Evolutionary conservation across 2,797 vertebrate species (phyloP), one percentile per base, ranked within the genome.

Genomic region (Tapera naevia): DNA sequence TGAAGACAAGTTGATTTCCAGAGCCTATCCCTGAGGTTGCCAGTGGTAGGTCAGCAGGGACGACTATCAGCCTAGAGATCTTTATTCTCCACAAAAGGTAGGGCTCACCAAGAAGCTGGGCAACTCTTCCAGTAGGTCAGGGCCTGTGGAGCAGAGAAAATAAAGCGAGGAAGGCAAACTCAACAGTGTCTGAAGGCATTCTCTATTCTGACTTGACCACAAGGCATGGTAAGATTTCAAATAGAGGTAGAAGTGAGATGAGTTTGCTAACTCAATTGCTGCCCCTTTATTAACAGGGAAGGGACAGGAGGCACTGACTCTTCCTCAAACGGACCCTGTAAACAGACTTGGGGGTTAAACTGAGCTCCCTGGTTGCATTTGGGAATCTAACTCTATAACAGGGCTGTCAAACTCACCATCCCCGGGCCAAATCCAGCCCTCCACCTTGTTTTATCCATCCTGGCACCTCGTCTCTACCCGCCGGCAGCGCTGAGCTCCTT

Each of bases 81-180:
- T 92, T 89, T 83, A 33, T 76, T 85, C 56, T 74, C 61, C 89
- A 25, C 30, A 35, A 76, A 91, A 89, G 48, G 35, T 14, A 76
- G 51, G 43, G 69, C 67, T 92, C 94, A 84, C 71, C 76, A 64
- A 51, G 85, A 65, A 54, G 50, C 25, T 22, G 14, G 39, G 46
- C 27, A 86, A 43, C 33, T 84, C 83, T 46, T 96, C 65, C 43
- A 71, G 27, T 6, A 5, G 2, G 87, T 58, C 80, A 86, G 62
- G 51, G 58, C 86, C 93, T 91, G 80, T 22, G 51, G 48, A 72
- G 16, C 62, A 90, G 30, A 87, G 51, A 81, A 86, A 94, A 93
- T 10, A 46, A 33, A 66, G 54, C 86, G 54, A 92, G 69, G 25
- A 75, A 69, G 75, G 30, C 33, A 89, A 93, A 74, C 10, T 14